These are phyloP conservation scores for Phodopus roborovskii DNA, from an alignment of 2,113 vertebrate species.

Conservation along the genomic window DNA sequence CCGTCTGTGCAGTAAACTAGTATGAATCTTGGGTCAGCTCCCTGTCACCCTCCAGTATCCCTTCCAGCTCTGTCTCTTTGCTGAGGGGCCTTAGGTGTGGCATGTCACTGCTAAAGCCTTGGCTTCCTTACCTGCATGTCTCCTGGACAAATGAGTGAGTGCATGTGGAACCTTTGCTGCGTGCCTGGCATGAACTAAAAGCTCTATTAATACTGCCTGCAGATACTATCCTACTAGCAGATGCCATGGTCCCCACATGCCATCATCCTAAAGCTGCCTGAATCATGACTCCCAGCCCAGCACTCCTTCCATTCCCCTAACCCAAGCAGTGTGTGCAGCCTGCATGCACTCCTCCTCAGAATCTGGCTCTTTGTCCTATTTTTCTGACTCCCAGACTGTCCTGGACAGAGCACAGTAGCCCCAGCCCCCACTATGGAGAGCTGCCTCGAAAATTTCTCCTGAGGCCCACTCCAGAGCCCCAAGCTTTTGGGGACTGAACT, in stretches of 20 bases:
- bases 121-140: not conserved
- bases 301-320: slow-evolving; percentile 26
- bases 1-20: not conserved
- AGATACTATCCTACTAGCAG: not conserved
- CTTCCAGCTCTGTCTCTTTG: not conserved
- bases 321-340: not conserved
- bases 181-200: not conserved
- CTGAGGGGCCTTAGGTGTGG: not conserved
- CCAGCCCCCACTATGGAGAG: not conserved
- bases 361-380: slow-evolving; percentile 57
- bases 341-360: not conserved
- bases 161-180: not conserved
- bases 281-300: not conserved
- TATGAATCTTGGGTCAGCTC: not conserved
- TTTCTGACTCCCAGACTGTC: slow-evolving; percentile 55
- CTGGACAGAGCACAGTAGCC: not conserved
- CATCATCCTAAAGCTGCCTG: not conserved
- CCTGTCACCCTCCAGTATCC: not conserved
- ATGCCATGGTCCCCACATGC: not conserved
- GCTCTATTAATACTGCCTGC: not conserved
- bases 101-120: not conserved
- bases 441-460: slow-evolving; percentile 47
- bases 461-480: slow-evolving; percentile 54
- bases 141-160: not conserved
- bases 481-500: slow-evolving; percentile 73